A percentile compares a stretch with the other conserved stretches of the same genome.
Conservation (phyloP, 2,113 vertebrate genomes). For the Ivindomyrus marchei region DNA sequence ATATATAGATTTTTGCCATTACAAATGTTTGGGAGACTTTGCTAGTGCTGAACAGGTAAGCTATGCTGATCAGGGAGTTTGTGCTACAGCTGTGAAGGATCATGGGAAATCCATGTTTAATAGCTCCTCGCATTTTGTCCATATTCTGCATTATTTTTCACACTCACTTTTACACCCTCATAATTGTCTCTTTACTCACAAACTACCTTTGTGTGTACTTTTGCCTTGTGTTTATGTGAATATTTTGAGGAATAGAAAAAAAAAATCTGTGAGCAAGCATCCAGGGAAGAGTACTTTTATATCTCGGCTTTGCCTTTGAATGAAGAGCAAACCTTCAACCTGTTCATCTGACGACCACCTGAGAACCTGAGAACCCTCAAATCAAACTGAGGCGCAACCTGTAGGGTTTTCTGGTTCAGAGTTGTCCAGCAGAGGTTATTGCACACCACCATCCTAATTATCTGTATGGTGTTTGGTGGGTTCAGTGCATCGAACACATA, state of each 20-base stretch:
- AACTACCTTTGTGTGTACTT: background rate
- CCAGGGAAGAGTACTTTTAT: background rate
- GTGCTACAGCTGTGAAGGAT: background rate
- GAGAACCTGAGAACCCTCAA: background rate
- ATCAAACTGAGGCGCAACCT: background rate
- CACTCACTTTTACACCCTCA: background rate
- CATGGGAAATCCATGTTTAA: background rate
- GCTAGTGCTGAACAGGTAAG: background rate
- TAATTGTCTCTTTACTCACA: slow-evolving; percentile 11
- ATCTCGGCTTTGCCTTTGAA: background rate
- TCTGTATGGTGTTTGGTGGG: background rate
- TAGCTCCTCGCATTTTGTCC: background rate
- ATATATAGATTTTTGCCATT: slow-evolving; percentile 35
- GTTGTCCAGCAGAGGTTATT: slow-evolving; percentile 51
- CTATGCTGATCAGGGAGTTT: background rate
- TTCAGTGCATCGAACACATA: background rate
- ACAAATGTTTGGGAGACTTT: background rate
- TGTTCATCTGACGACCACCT: background rate
- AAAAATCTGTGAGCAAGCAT: background rate
- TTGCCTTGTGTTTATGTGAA: background rate
- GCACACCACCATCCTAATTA: slow-evolving; percentile 6
- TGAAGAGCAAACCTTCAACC: background rate
- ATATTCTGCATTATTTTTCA: background rate
- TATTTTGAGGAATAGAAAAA: background rate
- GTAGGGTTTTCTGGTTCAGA: slow-evolving; percentile 32